phyloP scores from a whole-genome alignment of 1,140 invertebrate species.

The Caenorhabditis inopinata region DNA sequence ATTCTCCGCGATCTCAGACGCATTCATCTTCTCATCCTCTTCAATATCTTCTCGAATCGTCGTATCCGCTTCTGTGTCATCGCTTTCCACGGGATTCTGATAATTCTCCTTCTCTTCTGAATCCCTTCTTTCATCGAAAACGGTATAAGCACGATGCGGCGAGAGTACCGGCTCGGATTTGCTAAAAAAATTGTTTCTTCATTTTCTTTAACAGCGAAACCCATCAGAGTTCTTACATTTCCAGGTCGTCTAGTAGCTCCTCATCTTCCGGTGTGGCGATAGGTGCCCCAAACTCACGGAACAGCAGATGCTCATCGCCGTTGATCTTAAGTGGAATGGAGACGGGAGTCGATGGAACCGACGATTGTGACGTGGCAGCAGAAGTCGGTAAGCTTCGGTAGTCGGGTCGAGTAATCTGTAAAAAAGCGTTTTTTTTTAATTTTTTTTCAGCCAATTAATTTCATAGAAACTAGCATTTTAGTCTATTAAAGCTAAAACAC shows the following conservation, averaged over 20 bases:
- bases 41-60: conserved; percentile 13
- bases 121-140: neutral
- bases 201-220: too few species aligned
- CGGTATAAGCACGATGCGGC: neutral
- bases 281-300: neutral
- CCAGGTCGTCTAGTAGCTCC: conserved; percentile 8
- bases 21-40: neutral
- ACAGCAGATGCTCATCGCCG: neutral
- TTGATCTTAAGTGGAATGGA: neutral
- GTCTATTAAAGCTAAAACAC: too few species aligned
- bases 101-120: conserved; percentile 36
- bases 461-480: too few species aligned
- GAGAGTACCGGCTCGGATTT: conserved; percentile 8
- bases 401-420: conserved; percentile 7
- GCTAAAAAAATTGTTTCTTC: neutral
- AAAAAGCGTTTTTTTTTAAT: neutral
- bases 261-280: conserved; percentile 18
- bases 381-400: conserved; percentile 8
- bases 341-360: neutral
- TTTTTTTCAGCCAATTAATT: too few species aligned
- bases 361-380: conserved; percentile 10
- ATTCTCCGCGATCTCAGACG: neutral
- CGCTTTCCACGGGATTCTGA: neutral
- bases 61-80: conserved; percentile 26
- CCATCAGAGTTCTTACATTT: neutral